A percentile compares a stretch with the other conserved stretches of the same genome.
These are phyloP conservation scores for Liolophura sinensis DNA, from an alignment of 1,140 invertebrate genomes.

Conservation along the genomic window DNA sequence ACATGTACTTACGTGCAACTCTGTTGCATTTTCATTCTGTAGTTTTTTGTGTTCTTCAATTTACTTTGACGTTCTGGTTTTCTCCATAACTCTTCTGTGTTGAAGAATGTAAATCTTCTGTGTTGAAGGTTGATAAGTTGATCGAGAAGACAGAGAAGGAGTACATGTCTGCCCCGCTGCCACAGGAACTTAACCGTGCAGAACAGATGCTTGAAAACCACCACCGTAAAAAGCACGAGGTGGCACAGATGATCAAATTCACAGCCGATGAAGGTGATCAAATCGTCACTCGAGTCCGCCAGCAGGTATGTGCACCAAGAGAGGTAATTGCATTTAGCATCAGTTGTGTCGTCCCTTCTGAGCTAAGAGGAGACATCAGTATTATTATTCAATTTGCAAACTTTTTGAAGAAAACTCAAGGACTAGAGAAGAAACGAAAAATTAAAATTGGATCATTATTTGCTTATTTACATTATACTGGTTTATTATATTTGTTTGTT, in stretches of 20 bases:
- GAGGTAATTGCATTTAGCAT: background rate
- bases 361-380: background rate
- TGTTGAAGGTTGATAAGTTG: slow-evolving; percentile 61
- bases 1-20: too few relatives aligned
- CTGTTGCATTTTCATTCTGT: too few relatives aligned
- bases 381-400: too few relatives aligned
- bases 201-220: slow-evolving; percentile 66
- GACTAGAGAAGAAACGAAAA: too few relatives aligned
- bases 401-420: too few relatives aligned
- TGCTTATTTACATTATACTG: too few relatives aligned
- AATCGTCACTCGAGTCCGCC: slow-evolving; percentile 67
- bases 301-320: slow-evolving; percentile 61
- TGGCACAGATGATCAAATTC: slow-evolving; percentile 67
- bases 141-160: slow-evolving; percentile 60
- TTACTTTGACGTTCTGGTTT: too few relatives aligned
- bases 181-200: slow-evolving; percentile 59
- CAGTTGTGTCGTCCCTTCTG: background rate
- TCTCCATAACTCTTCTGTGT: too few relatives aligned
- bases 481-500: too few relatives aligned
- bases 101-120: background rate
- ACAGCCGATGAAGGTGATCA: slow-evolving; percentile 68
- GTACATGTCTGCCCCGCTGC: slow-evolving; percentile 56
- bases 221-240: slow-evolving; percentile 64
- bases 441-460: too few relatives aligned
- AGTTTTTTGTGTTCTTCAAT: too few relatives aligned